Percentiles rank a stretch among this genome's conserved stretches.
These are phyloP conservation scores for Phrynocephalus forsythii DNA, from an alignment of 2,797 vertebrate genomes.

Conservation along the genomic window DNA sequence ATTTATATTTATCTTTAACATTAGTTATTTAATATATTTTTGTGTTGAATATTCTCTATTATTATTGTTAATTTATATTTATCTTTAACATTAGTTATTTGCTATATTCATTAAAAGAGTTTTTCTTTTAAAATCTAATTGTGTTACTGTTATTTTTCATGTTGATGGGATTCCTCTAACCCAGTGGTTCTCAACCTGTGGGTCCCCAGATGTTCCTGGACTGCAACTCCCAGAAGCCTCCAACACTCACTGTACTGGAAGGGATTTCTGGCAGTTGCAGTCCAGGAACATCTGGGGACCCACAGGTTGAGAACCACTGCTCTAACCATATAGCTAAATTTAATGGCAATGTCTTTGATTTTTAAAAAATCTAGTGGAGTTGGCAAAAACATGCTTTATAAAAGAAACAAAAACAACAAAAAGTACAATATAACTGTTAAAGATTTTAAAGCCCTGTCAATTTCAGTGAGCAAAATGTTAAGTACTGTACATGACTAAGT, in stretches of 20 bases:
- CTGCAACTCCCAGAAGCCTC: too few species aligned
- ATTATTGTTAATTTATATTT: too few species aligned
- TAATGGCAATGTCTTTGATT: not conserved
- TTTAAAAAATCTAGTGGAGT: not conserved
- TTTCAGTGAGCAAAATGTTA: not conserved
- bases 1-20: too few species aligned
- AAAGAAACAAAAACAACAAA: not conserved
- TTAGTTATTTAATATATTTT: not conserved
- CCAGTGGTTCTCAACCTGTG: too few species aligned
- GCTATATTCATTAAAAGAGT: not conserved
- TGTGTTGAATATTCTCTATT: not conserved
- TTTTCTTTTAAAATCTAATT: not conserved
- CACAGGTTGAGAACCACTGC: too few species aligned
- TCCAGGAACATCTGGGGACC: too few species aligned
- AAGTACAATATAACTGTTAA: not conserved
- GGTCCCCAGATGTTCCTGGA: too few species aligned
- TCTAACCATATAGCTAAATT: not conserved
- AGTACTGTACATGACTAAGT: not conserved
- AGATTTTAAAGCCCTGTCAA: not conserved
- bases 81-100: not conserved
- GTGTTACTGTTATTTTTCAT: not conserved
- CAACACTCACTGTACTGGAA: too few species aligned
- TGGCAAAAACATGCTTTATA: not conserved
- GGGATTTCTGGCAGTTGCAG: too few species aligned
- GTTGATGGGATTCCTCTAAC: not conserved